A percentile compares a stretch with the other conserved stretches of the same genome.
Conservation (phyloP, 2,888 invertebrate species). For the Parnassius apollo region DNA sequence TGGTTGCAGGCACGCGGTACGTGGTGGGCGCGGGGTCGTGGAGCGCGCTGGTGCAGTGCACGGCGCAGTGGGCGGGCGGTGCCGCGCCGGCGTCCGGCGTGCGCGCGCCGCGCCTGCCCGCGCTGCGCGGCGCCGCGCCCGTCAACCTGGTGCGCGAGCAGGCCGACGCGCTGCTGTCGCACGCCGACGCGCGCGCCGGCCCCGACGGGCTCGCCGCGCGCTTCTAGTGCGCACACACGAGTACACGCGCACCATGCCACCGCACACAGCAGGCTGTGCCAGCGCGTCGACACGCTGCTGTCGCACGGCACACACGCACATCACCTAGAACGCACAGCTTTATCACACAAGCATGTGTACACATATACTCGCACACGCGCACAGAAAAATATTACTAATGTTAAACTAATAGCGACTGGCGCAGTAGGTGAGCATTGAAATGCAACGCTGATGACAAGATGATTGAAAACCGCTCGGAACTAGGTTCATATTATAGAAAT, state of each 20-base stretch:
- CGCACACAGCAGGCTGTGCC: conserved; percentile 79
- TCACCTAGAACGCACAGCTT: conserved; percentile 39
- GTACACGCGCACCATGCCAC: neutral
- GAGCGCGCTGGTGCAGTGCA: conserved; percentile 50
- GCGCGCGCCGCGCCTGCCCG: conserved; percentile 19
- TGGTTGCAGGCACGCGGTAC: conserved; percentile 62
- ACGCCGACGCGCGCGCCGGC: conserved; percentile 87
- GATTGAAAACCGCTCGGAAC: too few species aligned
- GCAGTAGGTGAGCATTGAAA: too few species aligned
- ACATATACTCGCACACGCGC: too few species aligned
- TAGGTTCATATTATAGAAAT: too few species aligned
- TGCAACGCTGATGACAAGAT: too few species aligned
- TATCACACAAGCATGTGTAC: too few species aligned
- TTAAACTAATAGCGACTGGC: too few species aligned
- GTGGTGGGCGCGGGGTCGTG: conserved; percentile 61
- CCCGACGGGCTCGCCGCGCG: conserved; percentile 82
- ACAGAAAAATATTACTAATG: too few species aligned
- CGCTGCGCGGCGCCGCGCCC: conserved; percentile 57
- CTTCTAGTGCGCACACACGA: conserved; percentile 59
- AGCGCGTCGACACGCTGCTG: conserved; percentile 81
- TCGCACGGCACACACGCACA: conserved; percentile 80
- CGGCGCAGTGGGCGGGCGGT: conserved; percentile 40
- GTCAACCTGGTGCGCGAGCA: conserved; percentile 85
- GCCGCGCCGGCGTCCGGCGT: conserved; percentile 34
- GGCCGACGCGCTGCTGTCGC: conserved; percentile 83